phyloP scores from a whole-genome alignment of 2,888 invertebrate species.

The Drosophila borborema region DNA sequence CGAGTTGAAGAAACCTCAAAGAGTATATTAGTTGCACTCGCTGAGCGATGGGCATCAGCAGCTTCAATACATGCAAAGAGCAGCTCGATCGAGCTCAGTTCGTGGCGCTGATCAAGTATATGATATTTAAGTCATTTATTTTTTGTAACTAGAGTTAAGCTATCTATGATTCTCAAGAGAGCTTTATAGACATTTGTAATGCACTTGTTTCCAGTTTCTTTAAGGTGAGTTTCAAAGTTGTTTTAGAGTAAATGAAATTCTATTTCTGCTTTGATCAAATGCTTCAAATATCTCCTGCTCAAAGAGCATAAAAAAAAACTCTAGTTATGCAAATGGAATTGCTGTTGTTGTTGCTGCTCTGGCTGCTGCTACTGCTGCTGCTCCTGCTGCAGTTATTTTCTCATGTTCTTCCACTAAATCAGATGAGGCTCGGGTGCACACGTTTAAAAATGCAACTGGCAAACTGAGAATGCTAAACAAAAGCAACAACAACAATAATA shows the following conservation, averaged over 20 bases:
- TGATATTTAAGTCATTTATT: too few species aligned
- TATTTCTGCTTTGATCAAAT: neutral
- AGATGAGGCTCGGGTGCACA: constrained; percentile 26
- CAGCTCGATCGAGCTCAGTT: neutral
- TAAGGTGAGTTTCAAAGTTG: neutral
- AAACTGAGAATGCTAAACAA: constrained; percentile 51
- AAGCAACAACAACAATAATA: constrained; percentile 43
- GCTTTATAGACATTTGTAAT: too few species aligned
- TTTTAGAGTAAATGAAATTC: neutral
- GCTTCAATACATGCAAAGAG: neutral
- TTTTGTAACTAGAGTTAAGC: too few species aligned
- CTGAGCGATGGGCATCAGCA: neutral
- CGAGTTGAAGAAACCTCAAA: too few species aligned
- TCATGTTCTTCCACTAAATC: constrained; percentile 28
- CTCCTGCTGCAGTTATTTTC: constrained; percentile 8
- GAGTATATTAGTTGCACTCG: neutral
- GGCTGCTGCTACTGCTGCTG: neutral
- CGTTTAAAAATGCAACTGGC: constrained; percentile 36
- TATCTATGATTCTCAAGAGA: too few species aligned
- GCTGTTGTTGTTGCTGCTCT: neutral
- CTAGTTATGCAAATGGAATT: constrained; percentile 17
- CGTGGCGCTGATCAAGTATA: neutral
- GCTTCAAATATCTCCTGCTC: neutral
- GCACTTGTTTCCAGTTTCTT: too few species aligned
- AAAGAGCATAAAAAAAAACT: constrained; percentile 6